phyloP scores from a whole-genome alignment of 1,140 invertebrate species.

The Drosophila pallidifrons region DNA sequence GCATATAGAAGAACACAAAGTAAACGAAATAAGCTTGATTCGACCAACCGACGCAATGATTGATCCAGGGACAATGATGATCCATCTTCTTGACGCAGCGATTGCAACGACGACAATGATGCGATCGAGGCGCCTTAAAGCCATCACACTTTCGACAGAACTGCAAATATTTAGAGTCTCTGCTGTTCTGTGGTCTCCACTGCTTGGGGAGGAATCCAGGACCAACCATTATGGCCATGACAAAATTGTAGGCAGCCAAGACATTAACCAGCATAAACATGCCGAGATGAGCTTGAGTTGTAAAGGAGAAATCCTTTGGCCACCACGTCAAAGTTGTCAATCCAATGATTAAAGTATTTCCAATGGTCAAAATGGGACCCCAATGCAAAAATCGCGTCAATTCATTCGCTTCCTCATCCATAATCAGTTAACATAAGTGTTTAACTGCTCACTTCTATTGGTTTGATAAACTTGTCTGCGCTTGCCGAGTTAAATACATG shows the following conservation, averaged over 20 bases:
- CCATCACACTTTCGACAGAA: constrained; percentile 94
- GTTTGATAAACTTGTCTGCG: background rate
- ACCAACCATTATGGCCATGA: constrained; percentile 39
- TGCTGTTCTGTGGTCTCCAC: constrained; percentile 28
- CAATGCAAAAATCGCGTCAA: constrained; percentile 53
- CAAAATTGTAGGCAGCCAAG: constrained; percentile 32
- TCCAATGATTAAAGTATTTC: constrained; percentile 11
- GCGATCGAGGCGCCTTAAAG: constrained; percentile 96
- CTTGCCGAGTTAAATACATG: too few relatives aligned
- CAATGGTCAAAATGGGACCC: constrained; percentile 35
- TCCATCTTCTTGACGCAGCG: constrained; percentile 98
- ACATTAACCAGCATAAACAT: constrained; percentile 38
- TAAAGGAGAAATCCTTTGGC: background rate
- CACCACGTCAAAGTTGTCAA: constrained; percentile 55
- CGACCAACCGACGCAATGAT: constrained; percentile 92
- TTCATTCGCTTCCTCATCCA: constrained; percentile 9
- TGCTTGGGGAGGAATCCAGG: constrained; percentile 44
- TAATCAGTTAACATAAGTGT: background rate
- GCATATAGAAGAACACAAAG: constrained; percentile 95
- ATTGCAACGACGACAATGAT: constrained; percentile 98
- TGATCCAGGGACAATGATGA: constrained; percentile 92
- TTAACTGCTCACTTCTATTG: background rate
- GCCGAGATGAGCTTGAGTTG: constrained; percentile 7
- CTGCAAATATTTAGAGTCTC: constrained; percentile 87
- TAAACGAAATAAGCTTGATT: constrained; percentile 95